A percentile compares a stretch with the other conserved stretches of the same genome.
These are phyloP conservation scores for Heliconius melpomene DNA, from an alignment of 1,140 invertebrate genomes.

Conservation along the genomic window DNA sequence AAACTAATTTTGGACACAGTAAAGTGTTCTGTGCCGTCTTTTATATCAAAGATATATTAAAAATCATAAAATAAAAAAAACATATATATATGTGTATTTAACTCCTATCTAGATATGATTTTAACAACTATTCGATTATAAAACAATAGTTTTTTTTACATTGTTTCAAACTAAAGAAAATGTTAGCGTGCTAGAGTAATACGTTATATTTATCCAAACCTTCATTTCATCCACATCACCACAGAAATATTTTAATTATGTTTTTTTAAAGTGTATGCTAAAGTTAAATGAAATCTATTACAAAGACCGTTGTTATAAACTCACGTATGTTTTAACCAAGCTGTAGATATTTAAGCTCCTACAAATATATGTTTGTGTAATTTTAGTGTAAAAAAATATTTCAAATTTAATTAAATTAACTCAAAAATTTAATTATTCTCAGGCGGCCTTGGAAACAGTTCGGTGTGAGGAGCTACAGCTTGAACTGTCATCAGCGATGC, in stretches of 20 bases:
- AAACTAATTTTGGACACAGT: not conserved
- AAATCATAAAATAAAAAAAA: not conserved
- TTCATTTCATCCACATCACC: not conserved
- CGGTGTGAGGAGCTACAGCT: slow-evolving; percentile 93
- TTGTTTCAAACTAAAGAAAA: not conserved
- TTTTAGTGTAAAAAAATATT: no score
- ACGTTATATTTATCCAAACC: not conserved
- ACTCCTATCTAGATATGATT: not conserved
- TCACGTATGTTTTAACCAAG: not conserved
- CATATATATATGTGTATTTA: not conserved
- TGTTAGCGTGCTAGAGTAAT: not conserved
- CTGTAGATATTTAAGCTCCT: not conserved
- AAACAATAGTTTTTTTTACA: not conserved
- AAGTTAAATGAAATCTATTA: not conserved
- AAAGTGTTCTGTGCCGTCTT: not conserved
- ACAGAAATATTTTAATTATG: not conserved
- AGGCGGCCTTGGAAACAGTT: slow-evolving; percentile 92
- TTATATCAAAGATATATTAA: not conserved
- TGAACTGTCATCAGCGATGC: slow-evolving; percentile 87
- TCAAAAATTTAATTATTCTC: not conserved
- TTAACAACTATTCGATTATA: not conserved
- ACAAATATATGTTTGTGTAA: not conserved
- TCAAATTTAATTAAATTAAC: not conserved
- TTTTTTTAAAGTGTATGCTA: not conserved
- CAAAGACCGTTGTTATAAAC: not conserved